Percentiles rank a stretch among this genome's conserved stretches.
Evolutionary conservation across 2,113 vertebrate genomes (phyloP).

Genomic region (Crypturellus undulatus): DNA sequence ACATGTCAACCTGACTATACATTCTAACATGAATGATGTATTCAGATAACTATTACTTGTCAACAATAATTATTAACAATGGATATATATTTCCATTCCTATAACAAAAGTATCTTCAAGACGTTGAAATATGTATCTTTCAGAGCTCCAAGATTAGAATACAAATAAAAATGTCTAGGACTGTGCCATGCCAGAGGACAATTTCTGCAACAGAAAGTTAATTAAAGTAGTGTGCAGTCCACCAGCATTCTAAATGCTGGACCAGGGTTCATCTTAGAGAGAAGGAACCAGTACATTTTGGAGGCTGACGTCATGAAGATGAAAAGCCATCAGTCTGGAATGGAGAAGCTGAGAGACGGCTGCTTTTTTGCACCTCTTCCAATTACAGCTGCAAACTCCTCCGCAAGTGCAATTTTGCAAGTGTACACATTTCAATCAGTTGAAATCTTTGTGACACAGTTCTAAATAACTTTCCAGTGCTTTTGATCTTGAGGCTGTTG

Average conservation of each 20-base stretch:
- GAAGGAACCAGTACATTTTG: slow-evolving; percentile 36
- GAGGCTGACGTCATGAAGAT: slow-evolving; percentile 59
- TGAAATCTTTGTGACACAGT: slow-evolving; percentile 60
- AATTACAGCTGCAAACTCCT: slow-evolving; percentile 61
- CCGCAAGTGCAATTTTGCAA: slow-evolving; percentile 64
- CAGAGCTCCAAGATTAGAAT: slow-evolving; percentile 67
- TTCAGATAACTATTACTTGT: slow-evolving; percentile 79
- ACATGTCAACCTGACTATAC: slow-evolving; percentile 70
- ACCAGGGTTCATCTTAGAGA: slow-evolving; percentile 48
- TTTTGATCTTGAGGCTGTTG: slow-evolving; percentile 66
- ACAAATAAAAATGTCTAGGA: slow-evolving; percentile 78
- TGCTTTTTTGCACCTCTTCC: slow-evolving; percentile 50
- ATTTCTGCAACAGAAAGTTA: slow-evolving; percentile 70
- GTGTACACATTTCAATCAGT: slow-evolving; percentile 66
- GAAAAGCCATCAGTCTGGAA: slow-evolving; percentile 55
- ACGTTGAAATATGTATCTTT: slow-evolving; percentile 78
- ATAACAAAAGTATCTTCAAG: slow-evolving; percentile 78
- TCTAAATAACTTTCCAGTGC: slow-evolving; percentile 62
- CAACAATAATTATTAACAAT: slow-evolving; percentile 81
- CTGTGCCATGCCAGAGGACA: slow-evolving; percentile 73
- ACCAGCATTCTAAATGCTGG: slow-evolving; percentile 44
- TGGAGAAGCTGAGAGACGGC: neutral
- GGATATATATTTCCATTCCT: slow-evolving; percentile 82
- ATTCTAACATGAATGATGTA: slow-evolving; percentile 77
- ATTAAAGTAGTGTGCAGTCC: slow-evolving; percentile 67